phyloP scores from a whole-genome alignment of 2,888 invertebrate species.

The Ceramica pisi region DNA sequence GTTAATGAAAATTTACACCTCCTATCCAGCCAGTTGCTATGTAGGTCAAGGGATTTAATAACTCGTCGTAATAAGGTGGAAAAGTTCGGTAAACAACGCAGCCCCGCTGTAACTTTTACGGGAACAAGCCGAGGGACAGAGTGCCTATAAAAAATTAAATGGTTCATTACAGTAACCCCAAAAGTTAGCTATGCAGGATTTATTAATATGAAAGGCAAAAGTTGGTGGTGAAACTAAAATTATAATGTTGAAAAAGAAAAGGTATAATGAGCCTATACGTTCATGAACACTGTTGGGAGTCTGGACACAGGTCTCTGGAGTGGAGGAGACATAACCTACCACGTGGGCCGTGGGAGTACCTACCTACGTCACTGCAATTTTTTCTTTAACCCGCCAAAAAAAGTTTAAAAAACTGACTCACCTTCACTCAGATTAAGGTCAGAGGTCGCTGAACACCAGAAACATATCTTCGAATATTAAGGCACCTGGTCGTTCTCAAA shows the following conservation, averaged over 20 bases:
- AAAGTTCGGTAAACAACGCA: slow-evolving; percentile 31
- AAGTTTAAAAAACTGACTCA: slow-evolving; percentile 3
- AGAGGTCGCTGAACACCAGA: slow-evolving; percentile 12
- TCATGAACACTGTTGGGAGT: not conserved
- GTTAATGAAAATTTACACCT: slow-evolving; percentile 36
- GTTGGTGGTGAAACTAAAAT: slow-evolving; percentile 5
- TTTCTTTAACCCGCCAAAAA: not conserved
- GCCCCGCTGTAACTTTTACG: slow-evolving; percentile 4
- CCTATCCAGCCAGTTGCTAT: slow-evolving; percentile 5
- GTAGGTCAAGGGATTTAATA: slow-evolving; percentile 32
- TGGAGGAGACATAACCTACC: too few species aligned
- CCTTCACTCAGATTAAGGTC: slow-evolving; percentile 45
- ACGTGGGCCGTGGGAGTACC: too few species aligned
- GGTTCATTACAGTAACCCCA: slow-evolving; percentile 21
- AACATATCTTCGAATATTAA: not conserved
- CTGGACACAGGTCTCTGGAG: not conserved
- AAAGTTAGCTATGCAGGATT: slow-evolving; percentile 29
- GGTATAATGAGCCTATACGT: not conserved
- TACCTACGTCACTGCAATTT: not conserved
- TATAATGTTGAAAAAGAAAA: not conserved
- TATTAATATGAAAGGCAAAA: slow-evolving; percentile 15
- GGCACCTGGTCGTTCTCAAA: too few species aligned
- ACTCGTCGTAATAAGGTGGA: slow-evolving; percentile 20
- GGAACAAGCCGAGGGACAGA: slow-evolving; percentile 7
- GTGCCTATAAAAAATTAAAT: slow-evolving; percentile 25